Percentiles rank a stretch among this genome's conserved stretches.
phyloP scores from a whole-genome alignment of 2,888 invertebrate genomes.

The Pinctada fucata region DNA sequence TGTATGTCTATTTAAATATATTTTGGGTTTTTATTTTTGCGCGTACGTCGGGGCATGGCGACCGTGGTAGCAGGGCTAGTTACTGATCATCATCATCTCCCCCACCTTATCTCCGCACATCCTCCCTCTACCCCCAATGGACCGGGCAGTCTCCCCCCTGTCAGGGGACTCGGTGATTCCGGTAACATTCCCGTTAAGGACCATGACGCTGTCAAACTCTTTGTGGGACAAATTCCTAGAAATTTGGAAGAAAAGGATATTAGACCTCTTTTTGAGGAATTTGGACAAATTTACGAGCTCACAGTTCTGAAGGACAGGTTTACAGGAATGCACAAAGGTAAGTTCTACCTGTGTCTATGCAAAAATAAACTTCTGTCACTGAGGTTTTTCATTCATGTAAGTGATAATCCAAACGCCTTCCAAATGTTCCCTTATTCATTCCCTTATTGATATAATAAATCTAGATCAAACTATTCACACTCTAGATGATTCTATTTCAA shows the following conservation, averaged over 20 bases:
- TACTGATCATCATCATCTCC: conserved; percentile 14
- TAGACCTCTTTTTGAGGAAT: conserved; percentile 93
- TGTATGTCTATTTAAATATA: not conserved
- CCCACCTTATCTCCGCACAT: not conserved
- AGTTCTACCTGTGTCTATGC: not conserved
- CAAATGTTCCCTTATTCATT: no score
- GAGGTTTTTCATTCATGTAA: no score
- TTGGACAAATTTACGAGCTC: conserved; percentile 95
- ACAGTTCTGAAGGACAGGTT: conserved; percentile 95
- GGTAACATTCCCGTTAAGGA: conserved; percentile 77
- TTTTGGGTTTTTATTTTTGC: not conserved
- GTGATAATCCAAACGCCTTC: no score
- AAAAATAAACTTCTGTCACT: no score
- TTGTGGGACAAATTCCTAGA: conserved; percentile 94
- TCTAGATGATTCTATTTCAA: no score
- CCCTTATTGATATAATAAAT: no score
- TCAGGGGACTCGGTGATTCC: not conserved
- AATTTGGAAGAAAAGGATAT: conserved; percentile 92
- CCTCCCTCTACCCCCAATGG: not conserved
- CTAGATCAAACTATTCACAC: no score
- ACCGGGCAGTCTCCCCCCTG: not conserved
- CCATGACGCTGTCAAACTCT: conserved; percentile 85
- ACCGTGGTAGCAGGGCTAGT: conserved; percentile 18
- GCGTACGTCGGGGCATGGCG: conserved; percentile 6
- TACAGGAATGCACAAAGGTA: conserved; percentile 97